Base-by-base conservation (phyloP, 53 echinoderm and acorn worm genomes). In the Echinarachnius parma region DNA sequence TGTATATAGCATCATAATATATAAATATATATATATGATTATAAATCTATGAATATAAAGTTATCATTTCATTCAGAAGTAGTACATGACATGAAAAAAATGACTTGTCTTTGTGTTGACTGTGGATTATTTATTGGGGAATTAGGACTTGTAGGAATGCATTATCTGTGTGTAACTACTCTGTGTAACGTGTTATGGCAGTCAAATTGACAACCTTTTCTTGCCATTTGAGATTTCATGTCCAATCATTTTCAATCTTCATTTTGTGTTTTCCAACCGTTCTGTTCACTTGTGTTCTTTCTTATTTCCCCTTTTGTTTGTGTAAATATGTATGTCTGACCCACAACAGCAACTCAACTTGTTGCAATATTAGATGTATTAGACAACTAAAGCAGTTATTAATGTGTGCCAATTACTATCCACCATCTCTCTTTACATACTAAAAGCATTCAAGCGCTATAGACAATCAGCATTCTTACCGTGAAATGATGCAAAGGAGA, bases 1-100 rank as follows among this genome's bases (percentile, higher is more conserved):
- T 67, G 67, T 67, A 67, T 49, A 67, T 67, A 67, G 48, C 67
- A 67, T 67, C 49, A 67, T 67, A 67, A 67, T 67, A 67, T 67
- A 67, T 67, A 66, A 29, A 66, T 48, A 66, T 66, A 66, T 66
- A 66, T 67, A n/a, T n/a, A 67, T 67, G 49, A 48, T 48, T 67
- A 67, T 67, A 67, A 67, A 67, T 67, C 48, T 67, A 67, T 67
- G 49, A 67, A 67, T 67, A 67, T 67, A 32, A 67, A 67, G 30
- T 48, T 67, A 67, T 64, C 46, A 64, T 67, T 67, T 67, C 67
- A 21, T 21, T 67, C 48, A 32, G 50, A n/a, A 48, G 32, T 49
- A 67, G 50, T 30, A 33, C n/a, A n/a, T n/a, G n/a, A n/a, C n/a
- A n/a, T n/a, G n/a, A n/a, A 46, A 64, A 44, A 18, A 28, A 48